Conservation (phyloP, 1,140 invertebrate genomes). For the Drosophila nannoptera region DNA sequence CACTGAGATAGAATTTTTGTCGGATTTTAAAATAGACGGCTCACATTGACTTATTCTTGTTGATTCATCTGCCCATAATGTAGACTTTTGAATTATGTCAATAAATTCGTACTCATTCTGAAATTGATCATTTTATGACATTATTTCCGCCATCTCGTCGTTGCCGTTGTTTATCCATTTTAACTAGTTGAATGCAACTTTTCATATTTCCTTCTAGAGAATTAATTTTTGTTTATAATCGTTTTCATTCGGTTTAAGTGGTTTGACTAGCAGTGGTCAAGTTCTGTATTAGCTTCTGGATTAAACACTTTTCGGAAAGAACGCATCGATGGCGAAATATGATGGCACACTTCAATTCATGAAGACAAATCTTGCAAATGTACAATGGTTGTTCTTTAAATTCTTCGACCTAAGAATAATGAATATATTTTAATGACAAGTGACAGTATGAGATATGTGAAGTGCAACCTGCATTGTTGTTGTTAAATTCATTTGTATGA, state of each 20-base stretch:
- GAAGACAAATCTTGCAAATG: constrained; percentile 31
- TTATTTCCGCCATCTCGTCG: no score
- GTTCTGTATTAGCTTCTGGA: neutral
- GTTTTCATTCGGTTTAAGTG: constrained; percentile 14
- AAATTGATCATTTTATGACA: no score
- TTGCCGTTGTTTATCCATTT: no score
- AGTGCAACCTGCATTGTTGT: constrained; percentile 34
- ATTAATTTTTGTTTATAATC: no score
- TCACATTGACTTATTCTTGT: no score
- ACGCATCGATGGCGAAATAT: constrained; percentile 47
- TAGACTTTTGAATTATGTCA: no score
- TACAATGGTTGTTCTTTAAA: constrained; percentile 16
- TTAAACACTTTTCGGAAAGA: constrained; percentile 34
- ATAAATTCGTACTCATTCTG: no score
- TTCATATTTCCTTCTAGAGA: no score
- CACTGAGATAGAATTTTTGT: no score
- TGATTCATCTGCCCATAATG: no score
- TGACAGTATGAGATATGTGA: neutral
- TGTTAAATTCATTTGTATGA: constrained; percentile 34
- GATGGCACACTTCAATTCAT: constrained; percentile 29
- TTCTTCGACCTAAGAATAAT: constrained; percentile 17
- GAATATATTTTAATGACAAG: neutral
- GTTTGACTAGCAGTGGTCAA: neutral
- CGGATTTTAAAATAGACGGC: no score
- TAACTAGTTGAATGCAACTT: no score